These are phyloP conservation scores for Eulemur macaco DNA, from an alignment of 2,113 vertebrate genomes.

Conservation along the genomic window DNA sequence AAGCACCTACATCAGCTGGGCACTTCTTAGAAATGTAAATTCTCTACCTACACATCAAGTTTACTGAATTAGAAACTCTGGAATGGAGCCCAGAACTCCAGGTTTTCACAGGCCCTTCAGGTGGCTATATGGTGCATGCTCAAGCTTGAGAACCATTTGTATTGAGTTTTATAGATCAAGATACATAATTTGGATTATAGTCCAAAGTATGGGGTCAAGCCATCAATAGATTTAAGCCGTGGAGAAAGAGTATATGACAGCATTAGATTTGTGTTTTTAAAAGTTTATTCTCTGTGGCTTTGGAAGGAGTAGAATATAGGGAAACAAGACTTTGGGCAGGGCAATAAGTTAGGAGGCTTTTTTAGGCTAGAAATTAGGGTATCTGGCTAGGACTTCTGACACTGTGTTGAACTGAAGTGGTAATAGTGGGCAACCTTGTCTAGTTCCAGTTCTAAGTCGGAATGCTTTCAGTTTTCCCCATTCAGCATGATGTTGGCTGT, in stretches of 20 bases:
- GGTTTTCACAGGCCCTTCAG: background rate
- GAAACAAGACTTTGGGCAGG: background rate
- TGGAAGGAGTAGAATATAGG: background rate
- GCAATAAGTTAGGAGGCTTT: background rate
- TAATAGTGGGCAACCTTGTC: too few species aligned
- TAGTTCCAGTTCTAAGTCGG: too few species aligned
- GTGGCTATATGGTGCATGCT: too few species aligned
- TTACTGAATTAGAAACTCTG: background rate
- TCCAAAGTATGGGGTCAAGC: background rate
- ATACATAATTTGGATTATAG: background rate
- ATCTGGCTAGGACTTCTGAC: background rate
- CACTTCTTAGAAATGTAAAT: background rate
- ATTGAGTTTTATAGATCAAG: background rate
- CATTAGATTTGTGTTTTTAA: background rate
- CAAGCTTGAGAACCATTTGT: background rate
- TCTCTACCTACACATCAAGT: background rate
- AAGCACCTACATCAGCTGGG: background rate
- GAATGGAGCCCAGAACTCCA: background rate
- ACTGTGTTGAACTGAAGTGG: too few species aligned
- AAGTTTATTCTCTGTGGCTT: background rate
- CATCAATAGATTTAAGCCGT: background rate
- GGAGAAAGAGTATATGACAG: background rate
- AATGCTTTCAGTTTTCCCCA: too few species aligned
- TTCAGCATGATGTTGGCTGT: too few species aligned
- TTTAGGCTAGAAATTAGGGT: background rate